phyloP scores from a whole-genome alignment of 2,113 vertebrate genomes.

The Andinoacara biseriatus region DNA sequence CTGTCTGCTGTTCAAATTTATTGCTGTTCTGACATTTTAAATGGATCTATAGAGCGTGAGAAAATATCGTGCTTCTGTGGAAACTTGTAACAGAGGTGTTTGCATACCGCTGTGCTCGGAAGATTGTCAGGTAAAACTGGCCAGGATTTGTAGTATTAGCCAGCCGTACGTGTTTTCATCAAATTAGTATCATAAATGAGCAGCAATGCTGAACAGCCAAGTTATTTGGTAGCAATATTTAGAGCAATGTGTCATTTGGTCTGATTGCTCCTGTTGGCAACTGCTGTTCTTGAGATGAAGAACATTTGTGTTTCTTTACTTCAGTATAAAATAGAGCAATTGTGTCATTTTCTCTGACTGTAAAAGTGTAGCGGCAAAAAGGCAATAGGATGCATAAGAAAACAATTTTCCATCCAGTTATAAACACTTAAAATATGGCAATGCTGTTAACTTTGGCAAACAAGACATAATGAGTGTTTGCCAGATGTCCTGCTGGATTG shows the following conservation, averaged over 20 bases:
- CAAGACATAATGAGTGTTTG: neutral
- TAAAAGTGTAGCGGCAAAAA: neutral
- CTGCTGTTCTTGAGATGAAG: slow-evolving; percentile 26
- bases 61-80: neutral
- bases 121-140: slow-evolving; percentile 13
- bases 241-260: slow-evolving; percentile 40
- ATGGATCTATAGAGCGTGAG: neutral
- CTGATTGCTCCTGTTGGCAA: slow-evolving; percentile 27
- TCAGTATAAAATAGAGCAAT: slow-evolving; percentile 7
- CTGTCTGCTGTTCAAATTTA: neutral
- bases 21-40: neutral
- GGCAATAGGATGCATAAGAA: neutral
- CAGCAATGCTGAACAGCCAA: slow-evolving; percentile 14
- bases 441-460: neutral
- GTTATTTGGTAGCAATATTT: slow-evolving; percentile 34
- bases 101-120: neutral
- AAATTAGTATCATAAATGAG: slow-evolving; percentile 37
- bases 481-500: neutral
- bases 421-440: neutral
- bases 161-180: slow-evolving; percentile 9
- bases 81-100: neutral
- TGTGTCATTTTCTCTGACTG: slow-evolving; percentile 5
- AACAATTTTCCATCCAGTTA: neutral
- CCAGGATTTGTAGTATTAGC: neutral
- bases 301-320: neutral